phyloP scores from a whole-genome alignment of 1,140 invertebrate genomes.

The Varroa destructor region DNA sequence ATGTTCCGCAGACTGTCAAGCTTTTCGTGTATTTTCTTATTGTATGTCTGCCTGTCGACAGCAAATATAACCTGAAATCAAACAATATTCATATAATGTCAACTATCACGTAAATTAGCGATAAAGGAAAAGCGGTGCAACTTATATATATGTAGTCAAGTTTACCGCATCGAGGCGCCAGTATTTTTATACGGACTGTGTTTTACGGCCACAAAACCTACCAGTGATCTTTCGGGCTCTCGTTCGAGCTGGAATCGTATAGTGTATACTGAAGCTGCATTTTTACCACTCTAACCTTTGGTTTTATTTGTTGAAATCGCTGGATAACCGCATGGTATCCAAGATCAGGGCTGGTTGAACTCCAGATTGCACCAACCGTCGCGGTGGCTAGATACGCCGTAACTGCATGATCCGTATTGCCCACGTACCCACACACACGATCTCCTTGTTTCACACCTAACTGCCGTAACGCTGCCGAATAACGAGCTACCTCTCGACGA shows the following conservation, averaged over 20 bases:
- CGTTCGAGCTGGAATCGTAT: too few relatives aligned
- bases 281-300: constrained; percentile 28
- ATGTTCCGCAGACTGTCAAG: constrained; percentile 28
- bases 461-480: constrained; percentile 29
- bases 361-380: constrained; percentile 34
- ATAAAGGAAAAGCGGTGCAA: too few relatives aligned
- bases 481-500: constrained; percentile 28
- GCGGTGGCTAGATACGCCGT: constrained; percentile 33
- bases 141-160: too few relatives aligned
- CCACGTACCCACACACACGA: constrained; percentile 29
- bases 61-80: constrained; percentile 28
- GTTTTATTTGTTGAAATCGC: constrained; percentile 30
- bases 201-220: too few relatives aligned
- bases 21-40: constrained; percentile 28
- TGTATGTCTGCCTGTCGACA: constrained; percentile 30
- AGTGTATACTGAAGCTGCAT: too few relatives aligned
- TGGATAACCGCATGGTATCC: constrained; percentile 32
- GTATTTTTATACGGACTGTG: too few relatives aligned
- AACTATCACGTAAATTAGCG: too few relatives aligned
- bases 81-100: too few relatives aligned
- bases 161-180: too few relatives aligned
- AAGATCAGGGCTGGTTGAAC: constrained; percentile 34
- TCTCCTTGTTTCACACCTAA: constrained; percentile 31
- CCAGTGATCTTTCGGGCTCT: too few relatives aligned
- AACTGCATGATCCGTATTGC: constrained; percentile 33